A percentile compares a stretch with the other conserved stretches of the same genome.
Evolutionary conservation across 2,113 vertebrate genomes (phyloP).

Genomic region (Stegastes partitus): DNA sequence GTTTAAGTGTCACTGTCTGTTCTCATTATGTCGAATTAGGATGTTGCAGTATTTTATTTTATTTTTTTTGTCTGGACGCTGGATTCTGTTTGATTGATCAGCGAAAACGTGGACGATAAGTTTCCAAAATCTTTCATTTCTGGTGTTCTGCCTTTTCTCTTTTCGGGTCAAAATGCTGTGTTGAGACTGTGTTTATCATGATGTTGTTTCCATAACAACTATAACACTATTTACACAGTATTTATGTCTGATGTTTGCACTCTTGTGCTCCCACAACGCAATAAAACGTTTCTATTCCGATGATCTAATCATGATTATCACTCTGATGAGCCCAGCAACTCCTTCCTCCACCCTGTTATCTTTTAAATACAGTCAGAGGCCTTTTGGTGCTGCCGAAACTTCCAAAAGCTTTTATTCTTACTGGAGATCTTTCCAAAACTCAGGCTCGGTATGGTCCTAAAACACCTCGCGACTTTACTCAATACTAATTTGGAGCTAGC

Average conservation of each 20-base stretch:
- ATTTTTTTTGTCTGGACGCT: not conserved
- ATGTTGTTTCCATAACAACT: slow-evolving; percentile 64
- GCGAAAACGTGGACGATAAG: not conserved
- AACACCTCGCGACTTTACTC: too few relatives aligned
- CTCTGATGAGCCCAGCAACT: too few relatives aligned
- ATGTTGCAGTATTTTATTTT: not conserved
- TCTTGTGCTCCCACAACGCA: too few relatives aligned
- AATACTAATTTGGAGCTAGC: too few relatives aligned
- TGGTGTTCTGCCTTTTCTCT: not conserved
- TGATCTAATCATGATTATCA: too few relatives aligned
- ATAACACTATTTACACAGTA: slow-evolving; percentile 16
- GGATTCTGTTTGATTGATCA: not conserved
- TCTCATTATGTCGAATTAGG: not conserved
- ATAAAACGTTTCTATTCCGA: too few relatives aligned
- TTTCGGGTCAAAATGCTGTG: not conserved
- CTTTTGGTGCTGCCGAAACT: too few relatives aligned
- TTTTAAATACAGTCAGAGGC: too few relatives aligned
- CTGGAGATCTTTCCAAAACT: too few relatives aligned
- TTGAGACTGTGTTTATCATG: not conserved
- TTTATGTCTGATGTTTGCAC: not conserved
- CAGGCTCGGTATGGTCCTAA: too few relatives aligned
- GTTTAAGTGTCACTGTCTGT: not conserved
- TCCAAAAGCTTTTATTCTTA: too few relatives aligned
- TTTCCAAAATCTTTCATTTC: slow-evolving; percentile 4
- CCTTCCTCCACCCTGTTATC: too few relatives aligned